phyloP scores from a whole-genome alignment of 2,888 invertebrate species.

The Catonia carolina region DNA sequence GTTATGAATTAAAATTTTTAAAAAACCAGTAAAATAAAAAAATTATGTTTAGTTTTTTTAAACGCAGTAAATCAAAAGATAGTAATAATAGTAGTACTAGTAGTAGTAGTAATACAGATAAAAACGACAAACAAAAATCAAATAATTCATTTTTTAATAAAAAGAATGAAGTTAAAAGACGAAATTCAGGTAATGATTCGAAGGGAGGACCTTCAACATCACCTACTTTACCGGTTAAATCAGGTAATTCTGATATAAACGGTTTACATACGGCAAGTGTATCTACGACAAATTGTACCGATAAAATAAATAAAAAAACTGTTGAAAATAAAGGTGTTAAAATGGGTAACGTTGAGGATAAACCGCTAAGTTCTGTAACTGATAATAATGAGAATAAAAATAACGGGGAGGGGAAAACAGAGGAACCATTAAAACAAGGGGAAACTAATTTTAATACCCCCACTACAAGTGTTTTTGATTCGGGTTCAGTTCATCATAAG shows the following conservation, averaged over 20 bases:
- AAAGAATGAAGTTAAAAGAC: conserved; percentile 2
- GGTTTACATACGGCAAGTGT: not conserved
- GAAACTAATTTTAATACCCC: too few relatives aligned
- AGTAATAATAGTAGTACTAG: not conserved
- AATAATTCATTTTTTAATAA: conserved; percentile 16
- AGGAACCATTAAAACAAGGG: not conserved
- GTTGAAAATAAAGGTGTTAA: not conserved
- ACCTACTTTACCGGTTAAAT: not conserved
- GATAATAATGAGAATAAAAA: not conserved
- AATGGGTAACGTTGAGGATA: conserved; percentile 1
- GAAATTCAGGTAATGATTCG: not conserved
- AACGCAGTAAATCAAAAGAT: conserved; percentile 22
- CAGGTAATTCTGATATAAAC: not conserved
- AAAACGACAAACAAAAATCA: conserved; percentile 18
- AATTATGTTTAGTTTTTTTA: conserved; percentile 24
- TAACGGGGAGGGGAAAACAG: not conserved
- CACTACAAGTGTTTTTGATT: too few relatives aligned
- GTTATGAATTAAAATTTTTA: too few relatives aligned
- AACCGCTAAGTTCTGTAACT: not conserved
- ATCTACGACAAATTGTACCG: not conserved
- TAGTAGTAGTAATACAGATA: conserved; percentile 6
- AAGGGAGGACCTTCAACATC: not conserved
- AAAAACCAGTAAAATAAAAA: too few relatives aligned
- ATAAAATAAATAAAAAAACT: not conserved
- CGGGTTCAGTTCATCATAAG: too few relatives aligned